Evolutionary conservation across 2,113 vertebrate genomes (phyloP).

Genomic region (Riparia riparia): DNA sequence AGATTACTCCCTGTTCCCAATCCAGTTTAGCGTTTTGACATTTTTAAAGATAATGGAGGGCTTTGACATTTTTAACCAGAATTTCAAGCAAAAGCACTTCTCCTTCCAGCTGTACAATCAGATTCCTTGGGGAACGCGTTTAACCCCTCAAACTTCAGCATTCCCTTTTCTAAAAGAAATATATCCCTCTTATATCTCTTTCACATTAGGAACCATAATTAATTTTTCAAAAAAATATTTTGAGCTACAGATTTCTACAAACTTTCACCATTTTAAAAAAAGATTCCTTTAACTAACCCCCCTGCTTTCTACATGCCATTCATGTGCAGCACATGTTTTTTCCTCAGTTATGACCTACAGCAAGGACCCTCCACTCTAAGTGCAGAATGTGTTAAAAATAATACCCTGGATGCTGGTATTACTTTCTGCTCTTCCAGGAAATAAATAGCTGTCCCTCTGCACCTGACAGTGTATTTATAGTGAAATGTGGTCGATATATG

Average conservation of each 20-base stretch:
- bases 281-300: background rate
- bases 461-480: background rate
- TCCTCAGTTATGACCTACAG: background rate
- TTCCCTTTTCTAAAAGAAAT: background rate
- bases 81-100: background rate
- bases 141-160: background rate
- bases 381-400: background rate
- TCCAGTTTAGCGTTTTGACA: background rate
- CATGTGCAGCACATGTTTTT: background rate
- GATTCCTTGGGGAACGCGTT: background rate
- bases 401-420: background rate
- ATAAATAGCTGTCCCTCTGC: background rate
- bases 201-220: background rate
- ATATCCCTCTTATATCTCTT: background rate
- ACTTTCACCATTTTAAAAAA: accelerated
- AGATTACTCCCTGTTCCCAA: background rate
- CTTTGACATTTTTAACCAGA: background rate
- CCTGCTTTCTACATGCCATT: background rate
- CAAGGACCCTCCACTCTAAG: background rate
- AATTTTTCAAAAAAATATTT: background rate
- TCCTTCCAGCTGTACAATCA: background rate
- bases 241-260: background rate
- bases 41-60: background rate
- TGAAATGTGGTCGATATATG: background rate
- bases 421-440: background rate